Percentiles rank a stretch among this genome's conserved stretches.
phyloP scores from a whole-genome alignment of 2,797 vertebrate species.

The Florisuga fusca region DNA sequence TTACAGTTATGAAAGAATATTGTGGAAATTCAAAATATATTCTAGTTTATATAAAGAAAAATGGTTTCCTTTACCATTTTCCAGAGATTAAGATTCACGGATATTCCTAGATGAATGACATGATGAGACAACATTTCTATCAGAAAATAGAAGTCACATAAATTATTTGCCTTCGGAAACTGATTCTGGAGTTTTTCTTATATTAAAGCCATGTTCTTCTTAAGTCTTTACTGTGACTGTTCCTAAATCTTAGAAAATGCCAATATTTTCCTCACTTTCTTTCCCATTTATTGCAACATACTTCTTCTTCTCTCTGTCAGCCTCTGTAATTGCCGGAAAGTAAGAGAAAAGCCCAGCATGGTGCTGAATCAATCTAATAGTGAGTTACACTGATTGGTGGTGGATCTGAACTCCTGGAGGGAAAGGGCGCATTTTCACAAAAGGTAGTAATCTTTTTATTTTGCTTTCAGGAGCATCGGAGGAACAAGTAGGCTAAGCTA shows the following conservation, averaged over 20 bases:
- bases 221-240: conserved; percentile 40
- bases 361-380: conserved; percentile 23
- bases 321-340: conserved; percentile 21
- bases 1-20: background rate
- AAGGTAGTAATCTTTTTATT: conserved; percentile 5
- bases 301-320: background rate
- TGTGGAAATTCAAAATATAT: background rate
- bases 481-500: background rate
- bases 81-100: background rate
- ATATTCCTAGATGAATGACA: background rate
- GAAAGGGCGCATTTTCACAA: background rate
- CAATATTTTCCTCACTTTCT: conserved; percentile 37
- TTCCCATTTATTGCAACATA: conserved; percentile 17
- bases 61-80: background rate
- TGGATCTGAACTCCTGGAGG: background rate
- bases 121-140: background rate
- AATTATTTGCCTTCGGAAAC: conserved; percentile 43
- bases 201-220: conserved; percentile 29
- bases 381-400: background rate
- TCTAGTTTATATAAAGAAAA: background rate
- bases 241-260: conserved; percentile 43
- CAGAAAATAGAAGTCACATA: background rate
- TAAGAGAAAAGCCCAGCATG: conserved; percentile 38
- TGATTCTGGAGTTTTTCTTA: conserved; percentile 40
- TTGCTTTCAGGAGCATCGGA: background rate